Evolutionary conservation across 2,888 invertebrate species (phyloP), one percentile per base, ranked within the genome.

Genomic region (Heterodera filipjevi): DNA sequence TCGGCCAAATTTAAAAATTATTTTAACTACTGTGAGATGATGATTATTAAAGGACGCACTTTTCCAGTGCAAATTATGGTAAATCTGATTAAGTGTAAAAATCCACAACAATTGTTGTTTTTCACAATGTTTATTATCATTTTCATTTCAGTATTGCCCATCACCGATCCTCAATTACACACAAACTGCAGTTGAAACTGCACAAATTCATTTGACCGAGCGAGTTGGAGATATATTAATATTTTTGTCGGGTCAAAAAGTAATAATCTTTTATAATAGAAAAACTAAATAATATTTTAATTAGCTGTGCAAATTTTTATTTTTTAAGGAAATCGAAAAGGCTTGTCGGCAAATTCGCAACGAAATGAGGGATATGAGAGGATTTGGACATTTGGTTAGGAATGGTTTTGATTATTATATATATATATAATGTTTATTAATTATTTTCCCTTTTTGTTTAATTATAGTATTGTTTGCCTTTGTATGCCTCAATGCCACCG

Each of bases 1-100:
- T 98, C 99, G 72, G 98, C 98, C 8, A 99, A 99, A 90, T 99
- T 99, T 90, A 89, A 97, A 91, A 94, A 94, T 90, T 99, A 99
- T 90, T 99, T 99, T 89, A 98, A 96, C 87, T 95, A 96, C 90
- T 98, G 98, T 0, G 99, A 99, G 0, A 90, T 99, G 59, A 96
- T 99, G 95, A 96, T 95, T 87, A 96, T 99, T 0, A 99, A 99
- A 0, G 99, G 96, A 32, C 92, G 96, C 86, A 16, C 19, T 12
- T 19, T 16, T 49, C 16, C 12, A 16, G 46, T 49, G 6, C 12
- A 49, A 5, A 49, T 49, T 19, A 12, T 49, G 12, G 46, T 49
- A 49, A 49, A 16, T 16, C 16, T 49, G 46, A 12, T 49, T 49
- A 14, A 5, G 39, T 39, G 39, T 39, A 39, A 39, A 39, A 39